Percentiles rank a stretch among this genome's conserved stretches.
phyloP scores from a whole-genome alignment of 2,888 invertebrate genomes.

The Bembecia ichneumoniformis region DNA sequence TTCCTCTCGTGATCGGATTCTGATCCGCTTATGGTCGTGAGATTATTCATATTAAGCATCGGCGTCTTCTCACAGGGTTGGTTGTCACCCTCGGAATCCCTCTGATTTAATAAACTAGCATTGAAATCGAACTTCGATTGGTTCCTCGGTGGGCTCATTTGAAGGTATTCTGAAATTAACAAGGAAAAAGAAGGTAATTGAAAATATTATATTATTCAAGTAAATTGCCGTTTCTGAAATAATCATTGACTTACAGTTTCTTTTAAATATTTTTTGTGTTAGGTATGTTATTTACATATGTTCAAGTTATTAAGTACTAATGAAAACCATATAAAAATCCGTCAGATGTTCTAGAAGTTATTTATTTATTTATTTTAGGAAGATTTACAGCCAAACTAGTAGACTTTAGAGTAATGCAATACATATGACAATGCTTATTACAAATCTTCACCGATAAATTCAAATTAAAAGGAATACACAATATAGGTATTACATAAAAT shows the following conservation, averaged over 20 bases:
- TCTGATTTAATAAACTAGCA: conserved; percentile 36
- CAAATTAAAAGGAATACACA: too few species aligned
- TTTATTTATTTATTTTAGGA: too few species aligned
- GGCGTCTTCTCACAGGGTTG: conserved; percentile 64
- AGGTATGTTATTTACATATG: too few species aligned
- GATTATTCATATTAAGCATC: conserved; percentile 62
- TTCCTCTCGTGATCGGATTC: conserved; percentile 55
- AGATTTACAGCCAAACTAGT: too few species aligned
- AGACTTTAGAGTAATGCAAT: too few species aligned
- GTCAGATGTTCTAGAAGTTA: too few species aligned
- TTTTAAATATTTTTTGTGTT: too few species aligned
- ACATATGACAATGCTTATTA: too few species aligned
- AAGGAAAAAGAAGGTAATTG: neutral
- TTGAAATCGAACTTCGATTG: conserved; percentile 69
- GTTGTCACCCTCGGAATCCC: conserved; percentile 30
- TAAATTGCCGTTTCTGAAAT: neutral
- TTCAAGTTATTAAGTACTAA: too few species aligned
- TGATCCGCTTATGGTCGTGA: conserved; percentile 48
- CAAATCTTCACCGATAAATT: too few species aligned
- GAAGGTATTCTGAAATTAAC: conserved; percentile 64
- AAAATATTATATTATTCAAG: neutral
- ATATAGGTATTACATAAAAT: too few species aligned
- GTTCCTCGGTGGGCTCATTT: conserved; percentile 70
- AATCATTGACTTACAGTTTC: neutral
- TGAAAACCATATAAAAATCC: too few species aligned